Evolutionary conservation across 2,888 invertebrate genomes (phyloP).

Genomic region (Ceratothoa steindachneri): DNA sequence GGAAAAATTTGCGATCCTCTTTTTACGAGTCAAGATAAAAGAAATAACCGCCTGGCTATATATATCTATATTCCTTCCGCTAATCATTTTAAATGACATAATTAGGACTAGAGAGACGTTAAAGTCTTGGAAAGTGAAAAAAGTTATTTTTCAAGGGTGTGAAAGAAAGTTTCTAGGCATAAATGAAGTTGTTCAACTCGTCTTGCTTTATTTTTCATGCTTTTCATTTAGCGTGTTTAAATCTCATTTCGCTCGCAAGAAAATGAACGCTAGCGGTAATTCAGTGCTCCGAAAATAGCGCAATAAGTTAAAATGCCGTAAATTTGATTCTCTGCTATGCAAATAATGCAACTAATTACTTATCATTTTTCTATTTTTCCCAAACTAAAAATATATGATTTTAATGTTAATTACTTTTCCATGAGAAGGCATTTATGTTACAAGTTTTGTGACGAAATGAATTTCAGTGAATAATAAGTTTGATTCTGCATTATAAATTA

Average conservation of each 20-base stretch:
- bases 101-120: neutral
- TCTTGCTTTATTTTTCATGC: neutral
- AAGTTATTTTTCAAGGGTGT: too few relatives aligned
- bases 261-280: neutral
- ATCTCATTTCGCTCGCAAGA: neutral
- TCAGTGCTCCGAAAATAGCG: neutral
- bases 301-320: neutral
- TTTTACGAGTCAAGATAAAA: constrained; percentile 8
- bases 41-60: neutral
- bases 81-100: neutral
- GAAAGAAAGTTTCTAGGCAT: neutral
- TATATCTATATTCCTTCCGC: constrained; percentile 6
- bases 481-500: neutral
- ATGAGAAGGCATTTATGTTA: too few relatives aligned
- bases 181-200: neutral
- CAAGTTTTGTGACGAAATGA: neutral
- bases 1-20: constrained; percentile 8
- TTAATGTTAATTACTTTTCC: neutral
- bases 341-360: neutral
- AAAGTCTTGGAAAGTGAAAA: neutral
- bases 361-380: too few relatives aligned
- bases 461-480: neutral
- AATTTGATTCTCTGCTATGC: neutral
- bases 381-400: too few relatives aligned
- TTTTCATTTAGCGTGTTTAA: neutral